Conservation (phyloP, 2,797 vertebrate species). For the Phoxinus dragarum region DNA sequence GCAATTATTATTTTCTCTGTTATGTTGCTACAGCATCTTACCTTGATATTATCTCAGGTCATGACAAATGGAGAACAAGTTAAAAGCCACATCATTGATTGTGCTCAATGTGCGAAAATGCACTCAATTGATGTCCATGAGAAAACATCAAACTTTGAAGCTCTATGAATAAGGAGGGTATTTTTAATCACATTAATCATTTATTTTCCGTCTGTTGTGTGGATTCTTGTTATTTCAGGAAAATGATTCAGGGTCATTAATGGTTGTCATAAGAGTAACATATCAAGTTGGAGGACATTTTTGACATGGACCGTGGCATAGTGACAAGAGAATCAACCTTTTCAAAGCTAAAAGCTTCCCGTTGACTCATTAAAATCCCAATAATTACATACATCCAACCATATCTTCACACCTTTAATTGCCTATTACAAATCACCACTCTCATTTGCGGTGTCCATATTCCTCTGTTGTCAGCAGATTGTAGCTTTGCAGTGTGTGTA, state of each 20-base stretch:
- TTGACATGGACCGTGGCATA: conserved; percentile 52
- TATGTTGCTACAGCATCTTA: conserved; percentile 1
- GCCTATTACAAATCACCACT: conserved; percentile 65
- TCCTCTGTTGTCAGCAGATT: conserved; percentile 61
- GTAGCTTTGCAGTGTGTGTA: conserved; percentile 31
- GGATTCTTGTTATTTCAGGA: conserved; percentile 46
- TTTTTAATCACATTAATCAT: conserved; percentile 42
- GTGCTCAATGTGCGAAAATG: not conserved
- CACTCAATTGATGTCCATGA: not conserved
- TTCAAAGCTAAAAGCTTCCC: conserved; percentile 62
- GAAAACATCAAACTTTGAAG: conserved; percentile 24
- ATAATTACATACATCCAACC: conserved; percentile 68
- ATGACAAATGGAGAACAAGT: not conserved
- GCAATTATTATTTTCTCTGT: not conserved
- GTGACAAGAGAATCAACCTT: conserved; percentile 62
- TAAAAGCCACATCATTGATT: conserved; percentile 19
- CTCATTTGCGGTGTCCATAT: conserved; percentile 59
- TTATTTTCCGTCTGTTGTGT: conserved; percentile 16
- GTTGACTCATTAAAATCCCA: conserved; percentile 66
- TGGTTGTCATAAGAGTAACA: conserved; percentile 59
- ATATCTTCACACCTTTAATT: conserved; percentile 80
- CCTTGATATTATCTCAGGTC: conserved; percentile 4
- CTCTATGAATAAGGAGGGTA: not conserved
- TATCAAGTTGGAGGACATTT: conserved; percentile 55
- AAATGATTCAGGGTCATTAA: conserved; percentile 58